Evolutionary conservation across 2,797 vertebrate species (phyloP), one percentile per base, ranked within the genome.

Genomic region (Rousettus madagascariensis): DNA sequence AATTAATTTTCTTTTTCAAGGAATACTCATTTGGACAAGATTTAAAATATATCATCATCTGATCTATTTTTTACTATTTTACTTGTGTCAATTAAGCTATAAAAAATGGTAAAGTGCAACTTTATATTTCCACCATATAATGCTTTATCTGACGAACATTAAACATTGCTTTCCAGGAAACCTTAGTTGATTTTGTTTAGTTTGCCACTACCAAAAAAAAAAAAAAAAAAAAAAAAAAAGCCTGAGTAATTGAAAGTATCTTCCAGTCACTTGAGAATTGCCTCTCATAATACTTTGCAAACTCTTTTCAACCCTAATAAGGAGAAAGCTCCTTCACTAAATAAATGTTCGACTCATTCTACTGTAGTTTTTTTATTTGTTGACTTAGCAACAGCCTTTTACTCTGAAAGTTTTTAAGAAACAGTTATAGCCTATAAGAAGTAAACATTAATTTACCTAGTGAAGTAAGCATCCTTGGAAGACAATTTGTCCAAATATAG

Each of bases 101-200:
- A 74, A 41, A 55, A 51, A 28, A 77, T 9, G 1, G 1, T 38
- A 24, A 94, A 88, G 17, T 33, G 5, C 8, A 68, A 13, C 38
- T 95, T 92, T 36, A 46, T 36, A 90, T 24, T 55, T 95, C 49
- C 41, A 59, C 63, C 66, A 68, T n/a, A 33, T 11, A 96, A 74
- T 11, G 0, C 79, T 66, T 97, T 97, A 95, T 97, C 93, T 97
- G 95, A 84, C 93, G 69, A 57, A 91, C 80, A 87, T 78, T 80
- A 66, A 57, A 91, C 80, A 87, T 78, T 80, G 55, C 75, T 95
- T 97, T 95, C 86, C 96, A 98, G 96, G 98, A 98, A 98, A 98
- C 89, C 97, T 97, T 97, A 97, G 92, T 86, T 97, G 91, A 96
- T 98, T 97, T 97, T 53, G 91, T 96, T 98, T 97, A 88, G 68